phyloP scores from a whole-genome alignment of 2,888 invertebrate species.

The Pomacea canaliculata region DNA sequence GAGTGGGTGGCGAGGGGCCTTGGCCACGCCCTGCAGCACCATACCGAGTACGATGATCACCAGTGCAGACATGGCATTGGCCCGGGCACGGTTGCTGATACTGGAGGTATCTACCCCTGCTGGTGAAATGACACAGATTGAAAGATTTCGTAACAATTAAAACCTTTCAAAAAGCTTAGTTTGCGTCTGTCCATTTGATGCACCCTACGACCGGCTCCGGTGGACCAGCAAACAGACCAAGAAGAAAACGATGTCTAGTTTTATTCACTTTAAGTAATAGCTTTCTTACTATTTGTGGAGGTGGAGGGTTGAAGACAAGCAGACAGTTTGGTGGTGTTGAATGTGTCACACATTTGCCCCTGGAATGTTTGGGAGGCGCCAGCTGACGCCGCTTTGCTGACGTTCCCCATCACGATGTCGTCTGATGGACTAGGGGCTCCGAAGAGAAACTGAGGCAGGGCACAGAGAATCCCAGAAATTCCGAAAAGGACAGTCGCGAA shows the following conservation, averaged over 20 bases:
- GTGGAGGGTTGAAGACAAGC: too few relatives aligned
- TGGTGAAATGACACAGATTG: background rate
- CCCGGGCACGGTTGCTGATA: background rate
- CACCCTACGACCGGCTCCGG: too few relatives aligned
- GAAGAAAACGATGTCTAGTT: too few relatives aligned
- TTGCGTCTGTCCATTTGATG: too few relatives aligned
- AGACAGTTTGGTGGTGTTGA: background rate
- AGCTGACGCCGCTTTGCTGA: background rate
- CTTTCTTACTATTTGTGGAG: too few relatives aligned
- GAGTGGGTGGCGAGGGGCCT: conserved; percentile 45
- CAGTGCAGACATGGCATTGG: conserved; percentile 2
- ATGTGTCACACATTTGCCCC: background rate
- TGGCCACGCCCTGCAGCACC: conserved; percentile 49
- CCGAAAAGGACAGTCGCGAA: conserved; percentile 10
- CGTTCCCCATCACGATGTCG: background rate
- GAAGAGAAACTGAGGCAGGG: conserved; percentile 20
- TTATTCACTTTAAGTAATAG: too few relatives aligned
- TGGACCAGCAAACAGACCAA: background rate
- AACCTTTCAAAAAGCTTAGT: background rate
- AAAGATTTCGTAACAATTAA: background rate
- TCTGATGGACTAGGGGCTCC: conserved; percentile 4
- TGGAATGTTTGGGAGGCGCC: background rate
- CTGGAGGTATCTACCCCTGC: background rate
- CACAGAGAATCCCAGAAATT: conserved; percentile 20
- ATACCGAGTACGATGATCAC: conserved; percentile 33